These are phyloP conservation scores for Coboldia fuscipes DNA, from an alignment of 1,140 invertebrate species.

Conservation along the genomic window DNA sequence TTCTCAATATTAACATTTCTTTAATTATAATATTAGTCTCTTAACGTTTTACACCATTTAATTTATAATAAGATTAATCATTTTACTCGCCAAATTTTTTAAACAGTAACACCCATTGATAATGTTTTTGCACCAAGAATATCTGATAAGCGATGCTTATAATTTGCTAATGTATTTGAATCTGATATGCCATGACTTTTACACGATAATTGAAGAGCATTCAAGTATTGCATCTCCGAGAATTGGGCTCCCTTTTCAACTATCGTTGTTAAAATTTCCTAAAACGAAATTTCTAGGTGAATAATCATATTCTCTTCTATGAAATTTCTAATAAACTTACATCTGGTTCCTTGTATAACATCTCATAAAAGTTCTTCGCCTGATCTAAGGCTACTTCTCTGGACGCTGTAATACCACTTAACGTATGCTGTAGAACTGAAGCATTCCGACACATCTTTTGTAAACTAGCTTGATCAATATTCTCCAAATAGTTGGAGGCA, in stretches of 20 bases:
- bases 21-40: too few relatives aligned
- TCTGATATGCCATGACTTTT: conserved; percentile 22
- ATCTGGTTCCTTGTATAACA: conserved; percentile 65
- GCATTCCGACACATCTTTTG: conserved; percentile 72
- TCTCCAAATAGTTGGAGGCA: conserved; percentile 54
- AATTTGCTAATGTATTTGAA: conserved; percentile 22
- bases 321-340: conserved; percentile 16
- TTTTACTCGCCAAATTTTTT: too few relatives aligned
- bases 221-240: conserved; percentile 67
- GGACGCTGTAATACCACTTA: conserved; percentile 65
- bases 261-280: conserved; percentile 68
- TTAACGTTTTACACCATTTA: too few relatives aligned
- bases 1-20: too few relatives aligned
- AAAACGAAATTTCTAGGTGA: conserved; percentile 7
- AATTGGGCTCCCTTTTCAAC: conserved; percentile 65
- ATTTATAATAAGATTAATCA: too few relatives aligned
- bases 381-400: conserved; percentile 70
- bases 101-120: conserved; percentile 17
- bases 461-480: conserved; percentile 58
- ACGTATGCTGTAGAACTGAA: conserved; percentile 63
- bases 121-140: conserved; percentile 25
- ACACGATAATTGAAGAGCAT: conserved; percentile 50
- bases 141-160: conserved; percentile 27
- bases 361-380: conserved; percentile 72
- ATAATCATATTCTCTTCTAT: too few relatives aligned